Evolutionary conservation across 2,888 invertebrate genomes (phyloP), one percentile per base, ranked within the genome.

Genomic region (Tyria jacobaeae): DNA sequence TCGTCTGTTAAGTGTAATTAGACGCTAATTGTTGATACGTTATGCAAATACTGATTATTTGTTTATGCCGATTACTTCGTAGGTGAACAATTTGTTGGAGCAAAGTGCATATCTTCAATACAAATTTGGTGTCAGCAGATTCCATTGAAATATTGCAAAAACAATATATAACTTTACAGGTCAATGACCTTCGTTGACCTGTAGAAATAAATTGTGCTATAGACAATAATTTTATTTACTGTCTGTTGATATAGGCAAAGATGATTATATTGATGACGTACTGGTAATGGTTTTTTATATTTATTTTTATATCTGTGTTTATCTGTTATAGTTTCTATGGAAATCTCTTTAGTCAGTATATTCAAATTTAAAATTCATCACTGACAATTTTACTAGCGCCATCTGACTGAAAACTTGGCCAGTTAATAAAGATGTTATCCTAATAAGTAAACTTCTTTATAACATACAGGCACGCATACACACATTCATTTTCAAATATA

Each of bases 81-180:
- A 57, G 56, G 53, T 52, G 39, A 62, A 44, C 63, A 58, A 71
- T 67, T 64, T 44, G 50, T 66, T 52, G 51, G 70, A 60, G 48
- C 76, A 72, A 75, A 75, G 76, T 77, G 64, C 75, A 57, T 70
- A 56, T 64, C 34, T 14, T 55, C 34, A 50, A 47, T 24, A 14
- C 51, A 2, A 25, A 39, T 58, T 58, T 47, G 14, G 25, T 44
- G 35, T 52, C 47, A 47, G 53, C 52, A 59, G 47, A 59, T 37
- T 59, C 34, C 21, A 34, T 35, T 53, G 17, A 49, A 48, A 49
- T 31, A 31, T 57, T 44, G 57, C 50, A 31, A 51, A 9, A 41
- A 17, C n/a, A 12, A 31, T 14, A 17, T 24, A 10, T 47, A 39
- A 14, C 15, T 39, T 34, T 24, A 50, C 47, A 62, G 61, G 47